Evolutionary conservation across 2,797 vertebrate genomes (phyloP).

Genomic region (Geranospiza caerulescens): DNA sequence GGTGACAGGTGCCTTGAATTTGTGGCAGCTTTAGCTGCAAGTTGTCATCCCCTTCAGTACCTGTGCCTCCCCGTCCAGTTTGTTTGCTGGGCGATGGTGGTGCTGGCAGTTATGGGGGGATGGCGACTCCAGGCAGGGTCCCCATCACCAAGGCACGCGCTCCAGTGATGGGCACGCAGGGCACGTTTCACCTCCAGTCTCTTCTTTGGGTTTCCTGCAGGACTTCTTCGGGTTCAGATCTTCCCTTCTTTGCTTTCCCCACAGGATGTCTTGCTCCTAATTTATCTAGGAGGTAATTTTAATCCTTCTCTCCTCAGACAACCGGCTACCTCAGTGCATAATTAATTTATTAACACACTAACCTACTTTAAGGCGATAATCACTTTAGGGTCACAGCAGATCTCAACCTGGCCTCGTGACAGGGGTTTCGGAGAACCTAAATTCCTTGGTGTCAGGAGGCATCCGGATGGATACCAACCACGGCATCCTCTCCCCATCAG

Average conservation of each 20-base stretch:
- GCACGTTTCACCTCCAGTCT: not conserved
- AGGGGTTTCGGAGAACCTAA: not conserved
- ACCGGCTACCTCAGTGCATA: slow-evolving; percentile 12
- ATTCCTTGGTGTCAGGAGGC: accelerated
- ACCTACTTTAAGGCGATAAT: slow-evolving; percentile 61
- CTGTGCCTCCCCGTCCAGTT: accelerated
- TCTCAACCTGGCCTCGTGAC: not conserved
- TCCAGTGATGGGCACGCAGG: not conserved
- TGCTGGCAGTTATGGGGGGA: not conserved
- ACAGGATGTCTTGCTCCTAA: not conserved
- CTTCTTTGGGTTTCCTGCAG: not conserved
- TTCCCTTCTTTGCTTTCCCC: not conserved
- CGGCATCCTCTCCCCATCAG: not conserved
- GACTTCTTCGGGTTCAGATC: not conserved
- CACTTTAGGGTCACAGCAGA: slow-evolving; percentile 26
- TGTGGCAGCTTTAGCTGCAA: not conserved
- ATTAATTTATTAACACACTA: slow-evolving; percentile 68
- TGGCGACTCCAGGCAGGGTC: not conserved
- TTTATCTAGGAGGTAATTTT: slow-evolving; percentile 51
- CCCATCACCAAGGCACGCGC: accelerated
- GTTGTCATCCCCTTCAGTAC: not conserved
- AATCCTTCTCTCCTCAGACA: slow-evolving; percentile 52
- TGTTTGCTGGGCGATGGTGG: not conserved
- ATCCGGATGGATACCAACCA: accelerated
- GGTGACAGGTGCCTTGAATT: not conserved